Conservation (phyloP, 1,140 invertebrate species). For the Pantala flavescens region DNA sequence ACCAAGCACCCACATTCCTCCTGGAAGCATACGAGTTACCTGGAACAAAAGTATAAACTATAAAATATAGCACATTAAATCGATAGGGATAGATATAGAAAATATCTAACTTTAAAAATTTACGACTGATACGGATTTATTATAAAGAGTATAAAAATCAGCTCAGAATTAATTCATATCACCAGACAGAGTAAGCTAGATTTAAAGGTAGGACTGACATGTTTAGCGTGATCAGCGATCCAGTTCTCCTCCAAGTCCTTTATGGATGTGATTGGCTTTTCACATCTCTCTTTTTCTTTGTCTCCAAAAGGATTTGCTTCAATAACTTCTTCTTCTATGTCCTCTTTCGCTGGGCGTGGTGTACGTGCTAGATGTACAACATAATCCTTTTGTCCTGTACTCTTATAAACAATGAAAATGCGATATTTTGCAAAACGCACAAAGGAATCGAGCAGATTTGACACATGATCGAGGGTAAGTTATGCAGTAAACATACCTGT, state of each 20-base stretch:
- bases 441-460: constrained; percentile 20
- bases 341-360: constrained; percentile 43
- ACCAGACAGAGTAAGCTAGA: no score
- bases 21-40: constrained; percentile 70
- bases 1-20: constrained; percentile 65
- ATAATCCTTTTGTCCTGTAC: constrained; percentile 51
- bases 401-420: constrained; percentile 31
- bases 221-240: constrained; percentile 57
- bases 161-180: no score
- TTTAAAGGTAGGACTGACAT: constrained; percentile 32
- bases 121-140: no score
- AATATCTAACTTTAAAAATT: no score
- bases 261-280: constrained; percentile 25
- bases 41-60: constrained; percentile 27
- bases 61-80: neutral
- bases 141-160: no score
- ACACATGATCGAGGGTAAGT: no score
- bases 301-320: constrained; percentile 30
- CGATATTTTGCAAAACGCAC: constrained; percentile 19
- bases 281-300: constrained; percentile 28
- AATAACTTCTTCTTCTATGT: constrained; percentile 24
- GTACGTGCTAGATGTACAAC: constrained; percentile 61
- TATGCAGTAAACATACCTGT: constrained; percentile 37
- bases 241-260: constrained; percentile 44
- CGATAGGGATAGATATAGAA: no score